Percentiles rank a stretch among this genome's conserved stretches.
Conservation (phyloP, 1,140 invertebrate species). For the Lepidotrigona ventralis region DNA sequence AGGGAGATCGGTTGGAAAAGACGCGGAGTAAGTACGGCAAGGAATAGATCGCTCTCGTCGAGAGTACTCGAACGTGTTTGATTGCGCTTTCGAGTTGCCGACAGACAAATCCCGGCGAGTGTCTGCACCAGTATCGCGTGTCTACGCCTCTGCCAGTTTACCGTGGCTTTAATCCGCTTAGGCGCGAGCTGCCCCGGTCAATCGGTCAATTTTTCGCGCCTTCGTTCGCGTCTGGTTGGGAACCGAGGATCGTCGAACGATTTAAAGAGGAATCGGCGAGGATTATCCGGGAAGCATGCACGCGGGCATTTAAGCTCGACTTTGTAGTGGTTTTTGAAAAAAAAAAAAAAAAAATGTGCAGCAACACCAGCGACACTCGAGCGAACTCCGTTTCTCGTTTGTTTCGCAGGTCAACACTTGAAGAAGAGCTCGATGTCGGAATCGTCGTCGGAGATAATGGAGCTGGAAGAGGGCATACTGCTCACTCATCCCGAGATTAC, state of each 20-base stretch:
- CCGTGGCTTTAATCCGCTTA: conserved; percentile 52
- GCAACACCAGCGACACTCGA: neutral
- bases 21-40: neutral
- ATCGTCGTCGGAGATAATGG: conserved; percentile 97
- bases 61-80: neutral
- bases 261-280: neutral
- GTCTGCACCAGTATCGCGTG: conserved; percentile 26
- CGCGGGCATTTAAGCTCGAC: neutral
- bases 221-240: neutral
- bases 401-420: conserved; percentile 89
- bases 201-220: conserved; percentile 25
- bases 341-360: no score
- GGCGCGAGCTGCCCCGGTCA: conserved; percentile 11
- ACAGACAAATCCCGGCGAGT: conserved; percentile 8
- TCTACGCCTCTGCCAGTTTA: conserved; percentile 31
- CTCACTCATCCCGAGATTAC: conserved; percentile 86
- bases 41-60: neutral
- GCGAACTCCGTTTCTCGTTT: conserved; percentile 1
- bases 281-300: conserved; percentile 3
- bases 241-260: neutral
- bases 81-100: neutral
- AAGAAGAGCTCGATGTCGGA: conserved; percentile 95
- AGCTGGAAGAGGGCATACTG: conserved; percentile 94
- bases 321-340: no score
- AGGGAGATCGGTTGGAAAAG: neutral